Percentiles rank a stretch among this genome's conserved stretches.
Conservation (phyloP, 2,888 invertebrate species). For the Macrophya annulata region DNA sequence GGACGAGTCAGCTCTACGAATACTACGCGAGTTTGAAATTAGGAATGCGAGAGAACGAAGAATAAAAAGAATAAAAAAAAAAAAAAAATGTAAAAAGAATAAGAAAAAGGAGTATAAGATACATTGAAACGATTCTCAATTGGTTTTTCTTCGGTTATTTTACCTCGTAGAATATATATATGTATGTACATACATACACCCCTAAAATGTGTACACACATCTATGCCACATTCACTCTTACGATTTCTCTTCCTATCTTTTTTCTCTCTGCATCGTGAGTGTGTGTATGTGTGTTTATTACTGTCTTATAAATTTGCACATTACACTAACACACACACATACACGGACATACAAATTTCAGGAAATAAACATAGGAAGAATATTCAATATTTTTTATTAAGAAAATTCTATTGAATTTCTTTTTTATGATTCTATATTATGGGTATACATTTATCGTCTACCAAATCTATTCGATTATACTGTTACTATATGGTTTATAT, state of each 20-base stretch:
- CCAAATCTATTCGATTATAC: not conserved
- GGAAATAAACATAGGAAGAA: conserved; percentile 1
- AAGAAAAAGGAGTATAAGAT: conserved; percentile 28
- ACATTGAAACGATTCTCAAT: conserved; percentile 48
- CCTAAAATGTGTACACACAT: too few species aligned
- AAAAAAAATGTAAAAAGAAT: not conserved
- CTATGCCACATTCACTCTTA: not conserved
- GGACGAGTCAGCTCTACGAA: not conserved
- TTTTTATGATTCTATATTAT: not conserved
- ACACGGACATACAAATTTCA: not conserved
- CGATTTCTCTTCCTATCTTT: not conserved
- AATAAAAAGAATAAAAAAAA: not conserved
- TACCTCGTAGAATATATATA: not conserved
- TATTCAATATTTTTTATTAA: not conserved
- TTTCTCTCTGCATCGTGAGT: too few species aligned
- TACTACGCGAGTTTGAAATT: conserved; percentile 41
- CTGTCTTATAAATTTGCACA: not conserved
- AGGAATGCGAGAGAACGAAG: conserved; percentile 39
- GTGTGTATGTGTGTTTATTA: not conserved
- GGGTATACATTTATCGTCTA: not conserved
- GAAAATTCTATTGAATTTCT: not conserved
- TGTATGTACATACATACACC: too few species aligned
- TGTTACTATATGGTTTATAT: not conserved
- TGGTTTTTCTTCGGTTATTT: conserved; percentile 39
- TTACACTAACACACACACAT: not conserved